phyloP scores from a whole-genome alignment of 2,797 vertebrate genomes.

The Onychomys torridus region DNA sequence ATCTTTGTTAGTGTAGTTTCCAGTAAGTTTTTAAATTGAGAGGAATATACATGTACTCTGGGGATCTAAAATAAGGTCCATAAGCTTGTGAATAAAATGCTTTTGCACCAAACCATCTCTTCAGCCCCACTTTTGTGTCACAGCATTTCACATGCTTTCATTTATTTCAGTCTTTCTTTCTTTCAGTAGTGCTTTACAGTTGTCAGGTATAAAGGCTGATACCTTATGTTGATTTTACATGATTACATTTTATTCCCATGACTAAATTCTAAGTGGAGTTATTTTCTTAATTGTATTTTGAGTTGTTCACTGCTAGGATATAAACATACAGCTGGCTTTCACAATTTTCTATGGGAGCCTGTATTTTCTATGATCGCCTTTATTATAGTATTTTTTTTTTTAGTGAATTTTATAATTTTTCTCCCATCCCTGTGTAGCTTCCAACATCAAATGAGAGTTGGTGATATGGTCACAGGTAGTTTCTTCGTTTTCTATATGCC shows the following conservation, averaged over 20 bases:
- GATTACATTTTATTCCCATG: slow-evolving; percentile 22
- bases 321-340: background rate
- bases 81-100: background rate
- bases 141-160: background rate
- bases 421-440: background rate
- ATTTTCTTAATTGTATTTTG: background rate
- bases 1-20: background rate
- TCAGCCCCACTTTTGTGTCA: background rate
- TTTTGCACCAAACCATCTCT: background rate
- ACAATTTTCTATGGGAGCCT: background rate
- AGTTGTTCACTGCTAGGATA: background rate
- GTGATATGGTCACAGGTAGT: background rate
- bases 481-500: slow-evolving; percentile 14
- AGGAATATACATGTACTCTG: background rate
- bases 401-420: background rate
- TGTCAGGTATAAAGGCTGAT: background rate
- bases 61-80: background rate
- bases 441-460: background rate
- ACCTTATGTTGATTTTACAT: background rate
- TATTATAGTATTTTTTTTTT: background rate
- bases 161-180: background rate
- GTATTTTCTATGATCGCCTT: background rate
- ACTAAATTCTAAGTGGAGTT: background rate
- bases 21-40: background rate
- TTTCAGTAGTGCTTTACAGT: background rate